These are phyloP conservation scores for Squalus acanthias DNA, from an alignment of 2,797 vertebrate species.

Conservation along the genomic window DNA sequence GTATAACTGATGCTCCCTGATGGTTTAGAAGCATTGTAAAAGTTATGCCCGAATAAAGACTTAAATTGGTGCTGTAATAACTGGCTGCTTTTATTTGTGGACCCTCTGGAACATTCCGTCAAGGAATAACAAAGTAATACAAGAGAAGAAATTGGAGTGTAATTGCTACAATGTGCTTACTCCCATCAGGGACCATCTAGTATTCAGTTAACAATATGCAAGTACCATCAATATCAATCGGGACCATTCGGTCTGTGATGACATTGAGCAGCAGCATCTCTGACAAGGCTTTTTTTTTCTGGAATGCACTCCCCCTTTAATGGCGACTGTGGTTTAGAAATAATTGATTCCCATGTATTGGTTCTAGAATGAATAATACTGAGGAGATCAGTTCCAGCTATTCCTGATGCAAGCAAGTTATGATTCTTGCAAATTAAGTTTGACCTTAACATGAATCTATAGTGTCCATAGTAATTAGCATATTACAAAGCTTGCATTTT, in stretches of 20 bases:
- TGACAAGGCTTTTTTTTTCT: neutral
- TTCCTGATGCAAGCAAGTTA: neutral
- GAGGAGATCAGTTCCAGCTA: neutral
- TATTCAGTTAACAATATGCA: neutral
- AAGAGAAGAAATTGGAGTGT: neutral
- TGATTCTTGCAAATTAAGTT: neutral
- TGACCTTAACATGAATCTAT: neutral
- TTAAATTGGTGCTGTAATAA: neutral
- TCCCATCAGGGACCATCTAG: neutral
- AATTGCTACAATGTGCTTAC: neutral
- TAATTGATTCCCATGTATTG: neutral
- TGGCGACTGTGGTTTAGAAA: neutral
- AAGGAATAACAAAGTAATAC: neutral
- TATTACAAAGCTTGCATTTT: neutral
- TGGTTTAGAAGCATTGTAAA: neutral
- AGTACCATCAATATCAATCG: no score
- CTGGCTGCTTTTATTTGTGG: neutral
- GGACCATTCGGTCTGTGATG: neutral
- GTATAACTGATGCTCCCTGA: no score
- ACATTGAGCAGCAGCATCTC: neutral
- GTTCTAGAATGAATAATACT: neutral
- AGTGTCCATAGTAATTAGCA: neutral
- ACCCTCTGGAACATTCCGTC: neutral
- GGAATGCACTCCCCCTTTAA: neutral
- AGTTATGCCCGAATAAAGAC: neutral